Percentiles rank a stretch among this genome's conserved stretches.
Conservation (phyloP, 2,797 vertebrate species). For the Halcyon smyrnensis region DNA sequence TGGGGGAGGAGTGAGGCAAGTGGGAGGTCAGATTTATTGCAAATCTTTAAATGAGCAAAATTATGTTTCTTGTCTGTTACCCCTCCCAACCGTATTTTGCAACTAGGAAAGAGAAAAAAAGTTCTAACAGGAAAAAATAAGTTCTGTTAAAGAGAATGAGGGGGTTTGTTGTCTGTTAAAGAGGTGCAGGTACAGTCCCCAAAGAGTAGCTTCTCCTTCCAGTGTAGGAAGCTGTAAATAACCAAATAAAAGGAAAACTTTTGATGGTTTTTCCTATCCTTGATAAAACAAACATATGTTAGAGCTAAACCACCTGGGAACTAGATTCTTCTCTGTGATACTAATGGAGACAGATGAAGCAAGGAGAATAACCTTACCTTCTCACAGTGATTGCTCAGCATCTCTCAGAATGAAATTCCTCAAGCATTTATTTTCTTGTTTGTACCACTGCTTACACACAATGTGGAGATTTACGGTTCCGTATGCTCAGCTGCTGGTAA, state of each 20-base stretch:
- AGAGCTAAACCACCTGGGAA: background rate
- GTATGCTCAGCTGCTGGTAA: background rate
- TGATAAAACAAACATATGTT: background rate
- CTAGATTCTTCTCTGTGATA: background rate
- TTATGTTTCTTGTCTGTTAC: background rate
- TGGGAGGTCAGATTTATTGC: background rate
- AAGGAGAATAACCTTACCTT: background rate
- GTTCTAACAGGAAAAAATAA: background rate
- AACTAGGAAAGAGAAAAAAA: background rate
- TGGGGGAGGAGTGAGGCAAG: background rate
- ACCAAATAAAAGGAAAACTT: background rate
- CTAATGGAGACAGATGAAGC: background rate
- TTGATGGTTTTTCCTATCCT: background rate
- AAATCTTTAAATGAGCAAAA: background rate
- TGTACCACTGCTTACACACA: background rate
- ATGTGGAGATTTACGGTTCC: background rate
- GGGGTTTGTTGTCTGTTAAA: background rate
- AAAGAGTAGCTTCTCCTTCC: background rate
- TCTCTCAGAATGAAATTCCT: background rate
- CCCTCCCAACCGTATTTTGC: background rate
- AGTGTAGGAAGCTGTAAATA: background rate
- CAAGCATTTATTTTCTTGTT: background rate
- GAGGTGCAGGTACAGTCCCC: background rate
- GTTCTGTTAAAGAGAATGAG: background rate
- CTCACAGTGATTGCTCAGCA: background rate